Percentiles rank a stretch among this genome's conserved stretches.
These are phyloP conservation scores for Hirtodrosophila histrioides DNA, from an alignment of 2,888 invertebrate species.

Conservation along the genomic window DNA sequence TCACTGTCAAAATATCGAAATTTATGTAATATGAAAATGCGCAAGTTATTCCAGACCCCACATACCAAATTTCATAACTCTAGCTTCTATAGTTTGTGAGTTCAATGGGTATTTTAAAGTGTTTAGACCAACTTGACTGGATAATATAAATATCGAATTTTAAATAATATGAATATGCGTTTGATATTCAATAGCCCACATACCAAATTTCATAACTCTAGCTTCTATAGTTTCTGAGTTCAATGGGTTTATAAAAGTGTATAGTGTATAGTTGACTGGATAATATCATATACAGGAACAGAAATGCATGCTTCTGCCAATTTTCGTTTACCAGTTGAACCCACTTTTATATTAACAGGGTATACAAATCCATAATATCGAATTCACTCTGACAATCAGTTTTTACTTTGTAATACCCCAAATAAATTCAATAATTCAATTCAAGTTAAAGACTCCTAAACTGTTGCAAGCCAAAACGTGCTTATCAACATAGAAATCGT, in stretches of 20 bases:
- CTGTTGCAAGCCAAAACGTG: constrained; percentile 12
- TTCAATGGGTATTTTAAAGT: too few relatives aligned
- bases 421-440: not conserved
- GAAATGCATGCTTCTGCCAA: constrained; percentile 1
- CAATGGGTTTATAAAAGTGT: too few relatives aligned
- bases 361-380: constrained; percentile 23
- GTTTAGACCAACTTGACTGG: not conserved
- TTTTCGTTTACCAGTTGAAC: too few relatives aligned
- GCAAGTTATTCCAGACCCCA: too few relatives aligned
- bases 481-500: constrained; percentile 37
- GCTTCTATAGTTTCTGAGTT: too few relatives aligned
- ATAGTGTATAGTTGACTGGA: not conserved
- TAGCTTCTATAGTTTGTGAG: too few relatives aligned
- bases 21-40: too few relatives aligned
- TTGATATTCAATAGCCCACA: too few relatives aligned
- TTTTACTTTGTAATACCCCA: constrained; percentile 20
- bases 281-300: not conserved
- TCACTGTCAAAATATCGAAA: too few relatives aligned
- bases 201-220: too few relatives aligned
- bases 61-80: too few relatives aligned
- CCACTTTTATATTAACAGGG: constrained; percentile 1
- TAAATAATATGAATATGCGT: too few relatives aligned
- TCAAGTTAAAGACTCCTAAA: not conserved
- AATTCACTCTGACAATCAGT: constrained; percentile 15
- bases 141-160: not conserved